A percentile compares a stretch with the other conserved stretches of the same genome.
phyloP scores from a whole-genome alignment of 2,797 vertebrate species.

The Premnoplex brunnescens region DNA sequence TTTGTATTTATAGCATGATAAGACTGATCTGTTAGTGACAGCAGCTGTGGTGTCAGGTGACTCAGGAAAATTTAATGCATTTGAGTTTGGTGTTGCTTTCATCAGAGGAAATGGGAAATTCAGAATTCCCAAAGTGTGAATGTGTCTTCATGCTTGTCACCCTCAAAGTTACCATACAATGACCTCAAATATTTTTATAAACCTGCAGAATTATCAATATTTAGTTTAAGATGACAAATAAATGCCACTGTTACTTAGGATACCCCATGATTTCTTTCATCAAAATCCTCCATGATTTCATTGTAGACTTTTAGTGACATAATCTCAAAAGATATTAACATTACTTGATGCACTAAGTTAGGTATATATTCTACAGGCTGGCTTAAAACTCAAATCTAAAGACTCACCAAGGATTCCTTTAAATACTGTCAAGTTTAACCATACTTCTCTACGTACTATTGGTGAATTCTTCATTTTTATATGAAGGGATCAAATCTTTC shows the following conservation, averaged over 20 bases:
- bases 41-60: neutral
- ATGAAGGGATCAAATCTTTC: neutral
- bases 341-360: neutral
- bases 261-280: neutral
- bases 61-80: neutral
- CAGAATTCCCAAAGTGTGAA: neutral
- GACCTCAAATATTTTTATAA: neutral
- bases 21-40: neutral
- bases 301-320: neutral
- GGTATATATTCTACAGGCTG: neutral
- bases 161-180: neutral
- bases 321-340: neutral
- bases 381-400: neutral
- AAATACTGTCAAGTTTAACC: neutral
- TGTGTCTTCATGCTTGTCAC: neutral
- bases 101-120: neutral
- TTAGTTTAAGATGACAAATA: neutral
- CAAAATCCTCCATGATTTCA: neutral
- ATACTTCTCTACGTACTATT: neutral
- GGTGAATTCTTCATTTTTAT: neutral
- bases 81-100: conserved; percentile 7
- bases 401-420: neutral
- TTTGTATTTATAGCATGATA: neutral
- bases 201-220: neutral
- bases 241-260: neutral